Evolutionary conservation across 2,797 vertebrate genomes (phyloP), one percentile per base, ranked within the genome.

Genomic region (Phaenicophaeus curvirostris): DNA sequence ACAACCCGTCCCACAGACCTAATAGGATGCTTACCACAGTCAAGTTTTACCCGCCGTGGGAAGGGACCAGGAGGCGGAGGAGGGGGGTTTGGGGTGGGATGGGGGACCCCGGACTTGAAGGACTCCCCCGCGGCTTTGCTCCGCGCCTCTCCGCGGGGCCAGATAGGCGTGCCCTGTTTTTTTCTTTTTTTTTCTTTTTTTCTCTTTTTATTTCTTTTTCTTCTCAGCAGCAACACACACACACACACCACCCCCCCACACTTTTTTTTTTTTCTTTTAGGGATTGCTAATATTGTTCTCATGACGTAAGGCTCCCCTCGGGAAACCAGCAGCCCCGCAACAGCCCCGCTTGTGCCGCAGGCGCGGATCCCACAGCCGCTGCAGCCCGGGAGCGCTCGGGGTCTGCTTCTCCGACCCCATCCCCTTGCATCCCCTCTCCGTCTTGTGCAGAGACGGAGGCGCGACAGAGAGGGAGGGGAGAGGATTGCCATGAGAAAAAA

Each of bases 1-100:
- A 12, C 39, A 46, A 33, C 48, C 69, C 41, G 42, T 48, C 62
- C 55, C 42, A 44, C 79, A 94, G 95, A 97, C 87, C 87, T 71
- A 96, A 88, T 96, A 95, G 96, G 97, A 95, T 94, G 96, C 96
- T 97, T 95, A 59, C 95, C 69, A 61, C 93, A 95, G 94, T 88
- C 87, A 96, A 81, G 88, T 94, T 95, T 87, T 87, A 76, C 87
- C 85, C 96, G 85, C 81, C 93, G 82, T 84, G 93, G 81, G 82
- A 94, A 67, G 77, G 66, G 37, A 75, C 27, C 57, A 12, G 24
- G 46, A 83, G n/a, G 74, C 3, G 9, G 21, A 72, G 54, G 55
- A 73, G 33, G 25, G 24, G 5, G 15, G 44, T 27, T 33, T n/a
- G 27, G 39, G 30, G n/a, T 25, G 35, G 30, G 13, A 6, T 50